phyloP scores from a whole-genome alignment of 1,140 invertebrate genomes.

The Drosophila orena region DNA sequence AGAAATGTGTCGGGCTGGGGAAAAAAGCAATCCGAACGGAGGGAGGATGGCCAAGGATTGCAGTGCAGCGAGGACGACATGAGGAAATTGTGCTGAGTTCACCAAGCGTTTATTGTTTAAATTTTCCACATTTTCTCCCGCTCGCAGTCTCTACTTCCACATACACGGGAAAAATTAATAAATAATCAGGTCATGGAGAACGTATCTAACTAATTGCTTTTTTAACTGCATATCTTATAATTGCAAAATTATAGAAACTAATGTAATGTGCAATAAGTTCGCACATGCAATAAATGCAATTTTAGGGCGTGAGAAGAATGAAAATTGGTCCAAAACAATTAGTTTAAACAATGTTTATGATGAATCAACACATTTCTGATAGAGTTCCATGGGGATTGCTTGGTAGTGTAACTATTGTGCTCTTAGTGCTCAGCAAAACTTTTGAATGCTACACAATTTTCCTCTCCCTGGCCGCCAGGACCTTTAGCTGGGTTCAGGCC shows the following conservation, averaged over 20 bases:
- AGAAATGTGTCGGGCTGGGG: conserved; percentile 33
- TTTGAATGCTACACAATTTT: neutral
- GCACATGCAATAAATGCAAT: no score
- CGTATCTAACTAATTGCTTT: no score
- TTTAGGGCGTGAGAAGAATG: no score
- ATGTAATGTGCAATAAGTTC: no score
- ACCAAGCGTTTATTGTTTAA: conserved; percentile 64
- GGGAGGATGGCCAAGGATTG: conserved; percentile 26
- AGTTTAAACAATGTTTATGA: no score
- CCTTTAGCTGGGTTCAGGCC: conserved; percentile 44
- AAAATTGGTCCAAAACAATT: no score
- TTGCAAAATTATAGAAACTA: no score
- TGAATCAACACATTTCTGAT: no score
- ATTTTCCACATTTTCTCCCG: conserved; percentile 44
- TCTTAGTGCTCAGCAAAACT: no score
- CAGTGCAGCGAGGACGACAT: conserved; percentile 56
- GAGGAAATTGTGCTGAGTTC: conserved; percentile 63
- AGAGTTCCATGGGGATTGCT: no score
- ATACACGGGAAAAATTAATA: neutral
- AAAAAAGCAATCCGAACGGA: conserved; percentile 6
- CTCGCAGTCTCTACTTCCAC: neutral
- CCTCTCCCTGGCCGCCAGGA: conserved; percentile 4
- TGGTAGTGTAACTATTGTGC: neutral
- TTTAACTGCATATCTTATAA: no score
- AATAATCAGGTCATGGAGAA: neutral